These are phyloP conservation scores for Lepidurus apus DNA, from an alignment of 1,140 invertebrate species.

Conservation along the genomic window DNA sequence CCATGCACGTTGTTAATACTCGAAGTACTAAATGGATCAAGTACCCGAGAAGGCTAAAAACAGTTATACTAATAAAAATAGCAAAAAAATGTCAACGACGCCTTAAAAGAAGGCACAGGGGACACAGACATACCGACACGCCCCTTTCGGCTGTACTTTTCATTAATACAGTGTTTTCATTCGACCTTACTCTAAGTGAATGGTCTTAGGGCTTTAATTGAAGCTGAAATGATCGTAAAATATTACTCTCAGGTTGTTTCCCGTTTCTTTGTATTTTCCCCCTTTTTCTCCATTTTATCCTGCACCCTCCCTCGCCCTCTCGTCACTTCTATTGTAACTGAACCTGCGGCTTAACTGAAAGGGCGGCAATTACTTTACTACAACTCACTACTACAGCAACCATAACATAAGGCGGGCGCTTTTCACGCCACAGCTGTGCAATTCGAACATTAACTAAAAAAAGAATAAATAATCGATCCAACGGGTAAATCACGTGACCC, in stretches of 20 bases:
- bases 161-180: not conserved
- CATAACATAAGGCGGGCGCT: not conserved
- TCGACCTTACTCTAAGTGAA: not conserved
- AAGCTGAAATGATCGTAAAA: too few species aligned
- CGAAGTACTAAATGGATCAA: not conserved
- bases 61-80: not conserved
- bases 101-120: not conserved
- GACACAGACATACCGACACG: not conserved
- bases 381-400: too few species aligned
- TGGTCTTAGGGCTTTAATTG: not conserved
- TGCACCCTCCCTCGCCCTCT: too few species aligned
- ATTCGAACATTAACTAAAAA: not conserved
- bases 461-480: not conserved
- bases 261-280: too few species aligned
- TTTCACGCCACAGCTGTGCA: not conserved
- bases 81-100: not conserved
- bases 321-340: too few species aligned
- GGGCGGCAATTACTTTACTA: too few species aligned
- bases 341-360: too few species aligned
- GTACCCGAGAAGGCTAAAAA: not conserved
- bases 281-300: too few species aligned
- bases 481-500: not conserved
- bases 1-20: not conserved
- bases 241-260: too few species aligned
- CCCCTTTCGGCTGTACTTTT: not conserved